phyloP scores from a whole-genome alignment of 2,113 vertebrate species.

The Heliornis fulica region DNA sequence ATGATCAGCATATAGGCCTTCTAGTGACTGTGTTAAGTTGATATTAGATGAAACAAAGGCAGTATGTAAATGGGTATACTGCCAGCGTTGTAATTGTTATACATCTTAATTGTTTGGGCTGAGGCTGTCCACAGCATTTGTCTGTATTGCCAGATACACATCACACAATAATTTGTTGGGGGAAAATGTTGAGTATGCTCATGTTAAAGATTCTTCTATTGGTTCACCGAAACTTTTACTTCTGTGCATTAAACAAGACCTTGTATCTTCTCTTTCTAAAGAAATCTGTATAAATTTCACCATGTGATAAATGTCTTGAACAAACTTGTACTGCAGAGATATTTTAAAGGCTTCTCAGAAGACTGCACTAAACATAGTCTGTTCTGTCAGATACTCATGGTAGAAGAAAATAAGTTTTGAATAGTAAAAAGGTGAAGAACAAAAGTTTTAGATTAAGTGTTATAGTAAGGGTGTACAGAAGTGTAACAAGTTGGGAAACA shows the following conservation, averaged over 20 bases:
- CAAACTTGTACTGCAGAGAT: neutral
- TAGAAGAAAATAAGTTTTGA: neutral
- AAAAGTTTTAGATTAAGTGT: neutral
- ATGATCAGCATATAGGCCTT: neutral
- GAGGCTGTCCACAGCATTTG: neutral
- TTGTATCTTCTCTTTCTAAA: neutral
- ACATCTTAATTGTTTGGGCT: neutral
- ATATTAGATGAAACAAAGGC: neutral
- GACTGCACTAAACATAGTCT: neutral
- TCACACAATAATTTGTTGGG: neutral
- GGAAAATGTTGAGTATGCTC: neutral
- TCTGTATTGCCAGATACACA: neutral
- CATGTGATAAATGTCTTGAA: neutral
- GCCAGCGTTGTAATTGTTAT: neutral
- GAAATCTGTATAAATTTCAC: neutral
- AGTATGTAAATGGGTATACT: neutral
- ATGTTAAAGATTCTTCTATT: neutral
- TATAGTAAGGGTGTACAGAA: neutral
- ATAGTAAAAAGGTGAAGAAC: neutral
- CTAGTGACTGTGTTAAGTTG: neutral
- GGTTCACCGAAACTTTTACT: neutral
- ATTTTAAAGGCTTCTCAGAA: neutral
- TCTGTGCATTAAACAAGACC: neutral
- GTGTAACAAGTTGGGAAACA: neutral
- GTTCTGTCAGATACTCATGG: neutral